Conservation (phyloP, 2,113 vertebrate species). For the Ciconia stormi region DNA sequence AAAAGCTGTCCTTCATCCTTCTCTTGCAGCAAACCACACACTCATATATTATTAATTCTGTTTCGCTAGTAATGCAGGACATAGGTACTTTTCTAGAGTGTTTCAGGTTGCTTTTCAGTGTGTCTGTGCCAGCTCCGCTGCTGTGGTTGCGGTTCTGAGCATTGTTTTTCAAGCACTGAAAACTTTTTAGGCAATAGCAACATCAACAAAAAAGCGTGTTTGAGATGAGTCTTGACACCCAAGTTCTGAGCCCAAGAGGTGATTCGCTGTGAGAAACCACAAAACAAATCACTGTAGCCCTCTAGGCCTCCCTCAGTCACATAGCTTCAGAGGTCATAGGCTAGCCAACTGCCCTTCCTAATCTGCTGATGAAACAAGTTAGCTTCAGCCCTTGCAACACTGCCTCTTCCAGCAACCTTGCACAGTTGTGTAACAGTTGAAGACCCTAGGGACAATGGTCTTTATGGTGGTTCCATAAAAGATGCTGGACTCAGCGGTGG, state of each 20-base stretch:
- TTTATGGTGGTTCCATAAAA: background rate
- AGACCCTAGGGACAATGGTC: background rate
- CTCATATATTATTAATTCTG: slow-evolving; percentile 24
- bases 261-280: background rate
- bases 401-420: background rate
- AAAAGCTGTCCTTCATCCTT: slow-evolving; percentile 22
- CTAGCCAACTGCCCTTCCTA: background rate
- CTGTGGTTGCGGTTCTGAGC: background rate
- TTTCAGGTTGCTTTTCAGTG: background rate
- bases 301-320: background rate
- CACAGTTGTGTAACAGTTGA: background rate
- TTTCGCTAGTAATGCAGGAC: background rate
- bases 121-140: background rate
- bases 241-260: background rate
- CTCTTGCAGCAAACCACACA: background rate
- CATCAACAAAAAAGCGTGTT: background rate
- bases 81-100: background rate
- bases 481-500: background rate
- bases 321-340: background rate
- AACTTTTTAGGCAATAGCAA: background rate
- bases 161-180: background rate
- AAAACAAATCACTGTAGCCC: background rate
- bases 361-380: background rate
- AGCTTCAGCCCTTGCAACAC: background rate
- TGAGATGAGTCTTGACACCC: background rate